A percentile compares a stretch with the other conserved stretches of the same genome.
phyloP scores from a whole-genome alignment of 2,113 vertebrate species.

The Cynoglossus semilaevis region DNA sequence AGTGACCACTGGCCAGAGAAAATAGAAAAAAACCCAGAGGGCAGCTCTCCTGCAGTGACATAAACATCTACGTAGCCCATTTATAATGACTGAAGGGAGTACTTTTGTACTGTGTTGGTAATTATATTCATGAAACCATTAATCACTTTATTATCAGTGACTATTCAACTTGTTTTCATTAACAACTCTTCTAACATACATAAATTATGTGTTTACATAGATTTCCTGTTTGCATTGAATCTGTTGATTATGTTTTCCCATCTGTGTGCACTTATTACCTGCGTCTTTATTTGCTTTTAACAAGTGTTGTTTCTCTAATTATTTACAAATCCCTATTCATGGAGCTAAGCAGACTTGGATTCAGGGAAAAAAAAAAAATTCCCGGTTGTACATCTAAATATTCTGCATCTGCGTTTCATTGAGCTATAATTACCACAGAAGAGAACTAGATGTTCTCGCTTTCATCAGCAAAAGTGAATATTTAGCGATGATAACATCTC shows the following conservation, averaged over 20 bases:
- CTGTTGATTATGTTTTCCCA: constrained; percentile 31
- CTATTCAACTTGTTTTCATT: background rate
- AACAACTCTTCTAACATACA: constrained; percentile 20
- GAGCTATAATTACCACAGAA: constrained; percentile 59
- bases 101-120: too few species aligned
- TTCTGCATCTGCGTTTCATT: constrained; percentile 33
- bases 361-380: constrained; percentile 39
- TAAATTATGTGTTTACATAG: background rate
- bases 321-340: constrained; percentile 44
- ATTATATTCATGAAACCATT: too few species aligned
- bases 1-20: too few species aligned
- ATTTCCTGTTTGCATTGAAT: constrained; percentile 14
- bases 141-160: background rate
- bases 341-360: constrained; percentile 48
- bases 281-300: constrained; percentile 48
- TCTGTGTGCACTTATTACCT: constrained; percentile 41
- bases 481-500: constrained; percentile 49
- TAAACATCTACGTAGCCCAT: too few species aligned
- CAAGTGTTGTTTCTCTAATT: constrained; percentile 47
- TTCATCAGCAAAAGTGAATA: constrained; percentile 51
- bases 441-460: constrained; percentile 53
- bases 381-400: constrained; percentile 25
- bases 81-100: too few species aligned
- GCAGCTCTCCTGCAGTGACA: too few species aligned
- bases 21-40: too few species aligned